phyloP scores from a whole-genome alignment of 2,888 invertebrate species.

The Pheosia tremula region DNA sequence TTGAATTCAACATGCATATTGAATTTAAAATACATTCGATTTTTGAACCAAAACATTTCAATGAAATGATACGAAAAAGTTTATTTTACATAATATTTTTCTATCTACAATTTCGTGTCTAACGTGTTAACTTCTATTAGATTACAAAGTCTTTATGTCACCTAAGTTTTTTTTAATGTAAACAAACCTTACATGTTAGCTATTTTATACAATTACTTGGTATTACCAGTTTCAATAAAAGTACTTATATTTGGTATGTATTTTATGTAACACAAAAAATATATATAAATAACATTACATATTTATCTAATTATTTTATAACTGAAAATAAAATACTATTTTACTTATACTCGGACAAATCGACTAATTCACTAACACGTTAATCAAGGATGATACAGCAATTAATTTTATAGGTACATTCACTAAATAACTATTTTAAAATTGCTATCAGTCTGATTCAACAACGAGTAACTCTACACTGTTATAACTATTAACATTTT shows the following conservation, averaged over 20 bases:
- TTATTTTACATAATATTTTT: slow-evolving; percentile 13
- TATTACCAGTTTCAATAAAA: background rate
- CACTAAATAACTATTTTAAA: slow-evolving; percentile 43
- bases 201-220: slow-evolving; percentile 1
- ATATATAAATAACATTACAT: background rate
- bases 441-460: slow-evolving; percentile 78
- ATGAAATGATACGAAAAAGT: background rate
- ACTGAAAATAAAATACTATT: too few relatives aligned
- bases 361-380: slow-evolving; percentile 25
- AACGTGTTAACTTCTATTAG: slow-evolving; percentile 35
- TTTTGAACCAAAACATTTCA: background rate
- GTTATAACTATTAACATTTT: slow-evolving; percentile 39
- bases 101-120: slow-evolving; percentile 46
- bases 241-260: background rate
- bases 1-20: background rate
- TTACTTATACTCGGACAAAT: background rate
- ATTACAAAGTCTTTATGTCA: slow-evolving; percentile 46
- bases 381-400: slow-evolving; percentile 26
- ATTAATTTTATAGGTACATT: slow-evolving; percentile 21
- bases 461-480: slow-evolving; percentile 55
- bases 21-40: background rate
- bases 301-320: too few relatives aligned
- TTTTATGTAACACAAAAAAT: background rate
- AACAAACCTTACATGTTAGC: slow-evolving; percentile 1
- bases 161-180: slow-evolving; percentile 35